Percentiles rank a stretch among this genome's conserved stretches.
Conservation (phyloP, 2,113 vertebrate species). For the Ardeotis arabs region DNA sequence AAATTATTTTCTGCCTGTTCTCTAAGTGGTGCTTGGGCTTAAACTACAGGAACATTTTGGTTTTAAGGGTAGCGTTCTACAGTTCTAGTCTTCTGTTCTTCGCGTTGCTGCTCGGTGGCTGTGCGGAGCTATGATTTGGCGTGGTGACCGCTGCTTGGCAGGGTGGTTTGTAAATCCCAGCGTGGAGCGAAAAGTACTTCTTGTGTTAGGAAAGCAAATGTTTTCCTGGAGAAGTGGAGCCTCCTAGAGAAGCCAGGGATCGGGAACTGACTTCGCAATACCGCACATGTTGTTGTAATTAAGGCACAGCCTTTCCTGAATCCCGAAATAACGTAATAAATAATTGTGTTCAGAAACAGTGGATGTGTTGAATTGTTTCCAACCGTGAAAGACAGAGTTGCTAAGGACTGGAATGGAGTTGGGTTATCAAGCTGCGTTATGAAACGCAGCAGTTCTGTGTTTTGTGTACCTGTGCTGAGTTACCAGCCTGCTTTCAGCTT, state of each 20-base stretch:
- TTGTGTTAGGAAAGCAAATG: not conserved
- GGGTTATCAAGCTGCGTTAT: fast-evolving
- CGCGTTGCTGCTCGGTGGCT: fast-evolving
- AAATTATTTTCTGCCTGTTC: not conserved
- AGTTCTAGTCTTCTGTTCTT: not conserved
- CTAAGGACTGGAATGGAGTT: not conserved
- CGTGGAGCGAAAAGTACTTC: not conserved
- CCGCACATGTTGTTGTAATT: constrained; percentile 37
- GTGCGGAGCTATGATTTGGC: not conserved
- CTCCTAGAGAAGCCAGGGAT: not conserved
- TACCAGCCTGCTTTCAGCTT: not conserved
- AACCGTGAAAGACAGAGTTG: fast-evolving
- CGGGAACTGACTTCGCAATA: not conserved
- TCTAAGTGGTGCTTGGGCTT: not conserved
- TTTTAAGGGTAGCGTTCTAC: not conserved
- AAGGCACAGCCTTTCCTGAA: constrained; percentile 47
- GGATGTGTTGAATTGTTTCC: not conserved
- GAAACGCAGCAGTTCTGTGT: not conserved
- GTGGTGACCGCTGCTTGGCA: not conserved
- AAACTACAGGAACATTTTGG: not conserved
- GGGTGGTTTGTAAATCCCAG: not conserved
- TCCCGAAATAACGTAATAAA: not conserved
- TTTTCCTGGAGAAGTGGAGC: constrained; percentile 9
- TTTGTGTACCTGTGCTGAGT: not conserved
- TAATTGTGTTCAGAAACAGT: not conserved